Base-by-base conservation (phyloP, 2,888 invertebrate species). In the Plemyria rubiginata region DNA sequence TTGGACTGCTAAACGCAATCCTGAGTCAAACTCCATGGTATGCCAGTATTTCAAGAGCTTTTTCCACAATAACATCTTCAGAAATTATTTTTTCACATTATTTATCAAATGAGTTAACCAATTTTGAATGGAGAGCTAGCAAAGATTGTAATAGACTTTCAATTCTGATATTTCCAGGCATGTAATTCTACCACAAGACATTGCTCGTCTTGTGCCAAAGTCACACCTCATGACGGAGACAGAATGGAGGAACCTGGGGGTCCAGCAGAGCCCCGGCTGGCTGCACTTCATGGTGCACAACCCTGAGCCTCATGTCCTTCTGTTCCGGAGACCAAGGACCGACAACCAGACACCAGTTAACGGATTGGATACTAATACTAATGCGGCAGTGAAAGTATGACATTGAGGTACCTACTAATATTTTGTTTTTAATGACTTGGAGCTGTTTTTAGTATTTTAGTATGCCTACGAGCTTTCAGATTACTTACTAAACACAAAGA, bases 181-280 rank as follows among this genome's bases (percentile, higher is more conserved):
- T 90, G 98, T 98, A 0, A 97, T 98, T 78, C 87, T 99, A 38
- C 98, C 98, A 2, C 94, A 95, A 15, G 98, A 98, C 68, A 90
- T 98, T 46, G 96, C 97, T 0, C 96, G 96, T 69, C 89, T 96
- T 55, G 98, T 98, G 0, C 98, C 98, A 0, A 96, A 97, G 80
- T 95, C 96, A 0, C 98, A 98, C 81, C 90, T 98, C 52, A 98
- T 99, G 98, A 96, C 97, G 0, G 99, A 99, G 90, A 96, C 97
- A 0, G 98, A 99, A 87, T 99, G 99, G 98, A 94, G 98, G 65
- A 97, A 97, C 86, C 94, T 99, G 0, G 98, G 98, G 0, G 98
- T 99, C 0, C 98, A 98, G 82, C 98, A 98, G 84, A 98, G 98
- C 81, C 98, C 97, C 0, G 97, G 97, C 53, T 93, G 93, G 93